Evolutionary conservation across 2,888 invertebrate genomes (phyloP), one percentile per base, ranked within the genome.

Genomic region (Oligia latruncula): DNA sequence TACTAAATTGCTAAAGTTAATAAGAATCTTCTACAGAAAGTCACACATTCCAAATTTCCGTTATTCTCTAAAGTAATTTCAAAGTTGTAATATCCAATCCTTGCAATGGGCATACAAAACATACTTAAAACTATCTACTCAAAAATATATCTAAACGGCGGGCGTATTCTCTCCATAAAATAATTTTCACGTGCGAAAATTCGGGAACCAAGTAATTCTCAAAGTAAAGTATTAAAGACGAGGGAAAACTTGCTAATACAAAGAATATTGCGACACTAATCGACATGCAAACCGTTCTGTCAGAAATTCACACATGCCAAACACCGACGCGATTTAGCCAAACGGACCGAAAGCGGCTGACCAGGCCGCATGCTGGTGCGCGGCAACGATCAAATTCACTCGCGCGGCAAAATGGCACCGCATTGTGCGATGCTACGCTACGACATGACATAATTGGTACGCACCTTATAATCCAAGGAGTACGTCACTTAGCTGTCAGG

Each of bases 241-340:
- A 65, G 40, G 20, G 20, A 17, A 46, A 46, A n/a, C 13, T 46
- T 43, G 6, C 15, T 60, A 60, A 49, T 11, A 40, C 6, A 43
- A 81, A 72, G 58, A 74, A 60, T 52, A 46, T 52, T 23, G n/a
- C 15, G 23, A 13, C 5, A 4, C 6, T 60, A n/a, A 17, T 40
- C 43, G n/a, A 23, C 5, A 67, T 58, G 9, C n/a, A 58, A 43
- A 15, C 43, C 17, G 1, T 52, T 74, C 29, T 70, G 72, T 71
- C 71, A 73, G 58, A 85, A 68, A 77, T 85, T 67, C 74, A 87
- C 76, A 80, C 87, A 74, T 84, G 71, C 67, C 75, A 68, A 83
- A 80, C 60, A 74, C 85, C 77, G 67, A 77, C 65, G 62, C 65
- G 71, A 76, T 71, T 84, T 85, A 77, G 74, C 67, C 65, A 68